phyloP scores from a whole-genome alignment of 2,113 vertebrate species.

The Canis aureus region DNA sequence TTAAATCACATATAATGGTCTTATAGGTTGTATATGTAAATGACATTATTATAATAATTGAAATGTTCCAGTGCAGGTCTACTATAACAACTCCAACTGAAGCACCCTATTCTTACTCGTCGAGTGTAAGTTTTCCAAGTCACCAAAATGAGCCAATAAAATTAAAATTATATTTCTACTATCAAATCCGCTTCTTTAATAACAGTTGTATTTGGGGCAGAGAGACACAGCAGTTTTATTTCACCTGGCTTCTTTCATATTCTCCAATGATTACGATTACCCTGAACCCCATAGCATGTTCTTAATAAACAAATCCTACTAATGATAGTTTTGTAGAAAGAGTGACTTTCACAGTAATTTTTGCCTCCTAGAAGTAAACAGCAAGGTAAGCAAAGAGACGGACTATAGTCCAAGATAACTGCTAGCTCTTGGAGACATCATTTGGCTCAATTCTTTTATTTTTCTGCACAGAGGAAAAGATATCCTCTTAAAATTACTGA shows the following conservation, averaged over 20 bases:
- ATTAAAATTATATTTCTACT: slow-evolving; percentile 20
- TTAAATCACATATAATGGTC: not conserved
- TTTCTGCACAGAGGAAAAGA: not conserved
- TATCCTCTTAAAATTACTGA: not conserved
- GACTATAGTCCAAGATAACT: not conserved
- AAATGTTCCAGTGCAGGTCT: not conserved
- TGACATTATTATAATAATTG: not conserved
- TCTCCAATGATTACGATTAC: not conserved
- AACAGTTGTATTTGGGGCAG: not conserved
- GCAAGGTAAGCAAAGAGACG: not conserved
- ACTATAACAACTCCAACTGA: not conserved
- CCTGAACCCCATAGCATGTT: not conserved
- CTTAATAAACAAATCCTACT: not conserved
- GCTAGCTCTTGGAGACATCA: not conserved
- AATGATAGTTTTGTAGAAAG: not conserved
- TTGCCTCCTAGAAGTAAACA: slow-evolving; percentile 8
- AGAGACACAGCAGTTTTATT: not conserved
- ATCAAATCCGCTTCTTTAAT: not conserved
- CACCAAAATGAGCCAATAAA: slow-evolving; percentile 32
- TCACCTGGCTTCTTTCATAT: not conserved
- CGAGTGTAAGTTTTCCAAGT: slow-evolving; percentile 18
- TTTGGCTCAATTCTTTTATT: slow-evolving; percentile 44
- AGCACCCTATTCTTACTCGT: not conserved
- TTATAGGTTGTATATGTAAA: not conserved
- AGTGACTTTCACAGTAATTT: not conserved